Evolutionary conservation across 1,140 invertebrate species (phyloP), one percentile per base, ranked within the genome.

Genomic region (Neuroterus valhalla): DNA sequence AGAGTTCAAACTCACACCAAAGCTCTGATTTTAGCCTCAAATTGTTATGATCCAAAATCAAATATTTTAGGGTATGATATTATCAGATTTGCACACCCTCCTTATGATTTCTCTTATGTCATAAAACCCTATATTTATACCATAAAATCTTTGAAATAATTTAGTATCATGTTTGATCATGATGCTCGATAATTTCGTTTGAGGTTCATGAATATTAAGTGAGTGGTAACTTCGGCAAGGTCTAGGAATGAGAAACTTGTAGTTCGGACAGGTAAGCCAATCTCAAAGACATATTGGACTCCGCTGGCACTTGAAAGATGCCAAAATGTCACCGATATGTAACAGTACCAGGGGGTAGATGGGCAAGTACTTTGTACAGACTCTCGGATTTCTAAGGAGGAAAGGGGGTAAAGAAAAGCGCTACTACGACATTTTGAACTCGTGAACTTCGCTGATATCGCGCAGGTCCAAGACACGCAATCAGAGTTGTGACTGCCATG

Each of bases 381-480:
- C 77, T 82, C 78, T 77, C 73, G 44, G 68, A 72, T 78, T 72
- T 72, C 78, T 74, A 74, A 55, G 70, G 68, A 68, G 42, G 23
- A 76, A 75, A 78, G 43, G 66, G 14, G 3, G 43, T 31, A 21
- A 68, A 2, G 43, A 21, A 45, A 45, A 68, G 31, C 31, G 31
- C 66, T 78, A 77, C 74, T 78, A 45, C 26, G 73, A 70, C 80
- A 82, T 83, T 82, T 75, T 75, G 14, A 71, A 72, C 71, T 81
- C 75, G 67, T 81, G 84, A 86, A 82, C 77, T 84, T 81, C 77
- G 68, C 72, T 70, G 75, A 80, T 77, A 82, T 81, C 77, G 75
- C 12, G 21, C 74, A 62, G 72, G 71, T 26, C 73, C 62, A 70
- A 31, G 71, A 44, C 68, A 45, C n/a, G 66, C 74, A 78, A 77